Base-by-base conservation (phyloP, 2,888 invertebrate genomes). In the Acleris laterana region DNA sequence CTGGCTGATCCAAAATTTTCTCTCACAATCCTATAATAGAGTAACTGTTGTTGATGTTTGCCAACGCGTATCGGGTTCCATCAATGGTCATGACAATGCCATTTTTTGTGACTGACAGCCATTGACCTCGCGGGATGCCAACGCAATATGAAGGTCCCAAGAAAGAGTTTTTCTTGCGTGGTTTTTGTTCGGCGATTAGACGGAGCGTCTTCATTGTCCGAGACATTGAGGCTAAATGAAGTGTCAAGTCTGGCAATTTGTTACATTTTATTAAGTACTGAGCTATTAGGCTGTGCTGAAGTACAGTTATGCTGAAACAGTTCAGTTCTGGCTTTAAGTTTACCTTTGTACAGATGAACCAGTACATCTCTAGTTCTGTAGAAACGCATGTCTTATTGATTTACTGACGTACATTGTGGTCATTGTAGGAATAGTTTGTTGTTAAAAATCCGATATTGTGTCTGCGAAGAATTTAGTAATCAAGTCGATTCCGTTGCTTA, bases 201-300 rank as follows among this genome's bases (percentile, higher is more conserved):
- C 76, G 77, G 72, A 75, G 71, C 71, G 66, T 80, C 79, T 78
- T 81, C 79, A 79, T 84, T 83, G 84, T 83, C 81, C 81, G 67
- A 83, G 85, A 83, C 85, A 84, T 84, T 85, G 80, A 85, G 87
- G 86, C 80, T 81, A 82, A 88, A 86, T 86, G 83, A 87, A 85
- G 81, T 88, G 86, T 84, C 82, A 78, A 80, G 78, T 81, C 76
- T 76, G 73, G 70, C 70, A 65, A 80, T 82, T 81, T 77, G 76
- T 78, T 76, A 83, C 83, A 76, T 82, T 84, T 80, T 79, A 75
- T 79, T 77, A 49, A 44, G 52, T 58, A 61, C 63, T 71, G 68
- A 76, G 75, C 71, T 71, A 70, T 72, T 72, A 69, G 71, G 68
- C 70, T 72, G 71, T 70, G 56, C 48, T 65, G 66, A 63, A 71